These are phyloP conservation scores for Orchestia grillus DNA, from an alignment of 1,140 invertebrate species.

Conservation along the genomic window DNA sequence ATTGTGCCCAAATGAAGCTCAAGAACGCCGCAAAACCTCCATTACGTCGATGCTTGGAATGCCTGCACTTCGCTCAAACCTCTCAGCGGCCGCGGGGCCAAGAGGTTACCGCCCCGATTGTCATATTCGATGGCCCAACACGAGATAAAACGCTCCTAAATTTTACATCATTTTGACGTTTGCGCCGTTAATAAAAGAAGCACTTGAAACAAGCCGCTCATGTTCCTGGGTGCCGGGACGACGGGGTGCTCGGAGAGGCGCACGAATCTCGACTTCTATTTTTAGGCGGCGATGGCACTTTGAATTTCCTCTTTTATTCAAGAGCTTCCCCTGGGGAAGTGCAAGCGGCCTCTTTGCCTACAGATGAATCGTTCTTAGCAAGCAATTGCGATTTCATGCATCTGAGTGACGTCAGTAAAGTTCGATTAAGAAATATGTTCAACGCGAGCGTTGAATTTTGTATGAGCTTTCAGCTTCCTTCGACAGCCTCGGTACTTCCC, in stretches of 20 bases:
- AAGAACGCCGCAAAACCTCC: slow-evolving; percentile 2
- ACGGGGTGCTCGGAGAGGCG: not conserved
- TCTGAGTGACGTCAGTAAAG: not conserved
- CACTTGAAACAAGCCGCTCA: slow-evolving; percentile 6
- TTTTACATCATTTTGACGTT: slow-evolving; percentile 29
- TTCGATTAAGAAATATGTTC: not conserved
- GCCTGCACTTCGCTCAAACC: not conserved
- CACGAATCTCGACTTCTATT: not conserved
- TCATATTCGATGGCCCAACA: not conserved
- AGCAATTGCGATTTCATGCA: not conserved
- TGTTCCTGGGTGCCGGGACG: not conserved
- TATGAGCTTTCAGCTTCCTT: too few relatives aligned
- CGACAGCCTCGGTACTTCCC: too few relatives aligned
- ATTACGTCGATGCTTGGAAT: slow-evolving; percentile 41
- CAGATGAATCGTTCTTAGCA: not conserved
- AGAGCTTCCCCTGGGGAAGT: not conserved
- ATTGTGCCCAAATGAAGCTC: slow-evolving; percentile 26
- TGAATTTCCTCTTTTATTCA: slow-evolving; percentile 2
- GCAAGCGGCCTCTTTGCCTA: not conserved
- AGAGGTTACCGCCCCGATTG: slow-evolving; percentile 1
- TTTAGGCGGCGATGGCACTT: not conserved
- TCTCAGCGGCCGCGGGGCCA: not conserved
- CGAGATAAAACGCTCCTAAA: slow-evolving; percentile 7
- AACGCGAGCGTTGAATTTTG: too few relatives aligned
- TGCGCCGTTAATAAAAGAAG: not conserved